phyloP scores from a whole-genome alignment of 2,888 invertebrate genomes.

The Tromatobia lineatoria region DNA sequence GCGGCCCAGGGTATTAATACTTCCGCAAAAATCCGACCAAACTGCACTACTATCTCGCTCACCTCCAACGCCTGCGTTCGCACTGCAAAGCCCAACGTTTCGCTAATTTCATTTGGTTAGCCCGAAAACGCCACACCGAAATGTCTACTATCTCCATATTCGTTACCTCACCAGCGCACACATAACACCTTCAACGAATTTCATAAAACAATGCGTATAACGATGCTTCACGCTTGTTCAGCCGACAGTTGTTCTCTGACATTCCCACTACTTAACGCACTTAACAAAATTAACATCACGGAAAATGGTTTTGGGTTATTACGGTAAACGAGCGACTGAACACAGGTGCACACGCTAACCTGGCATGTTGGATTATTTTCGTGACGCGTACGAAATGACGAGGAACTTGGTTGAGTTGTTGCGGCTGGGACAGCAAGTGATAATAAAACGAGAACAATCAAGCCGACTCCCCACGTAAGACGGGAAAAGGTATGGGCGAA shows the following conservation, averaged over 20 bases:
- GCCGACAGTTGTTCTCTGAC: slow-evolving; percentile 10
- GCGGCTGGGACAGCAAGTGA: slow-evolving; percentile 75
- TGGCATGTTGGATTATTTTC: slow-evolving; percentile 27
- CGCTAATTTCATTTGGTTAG: slow-evolving; percentile 79
- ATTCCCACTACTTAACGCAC: slow-evolving; percentile 48
- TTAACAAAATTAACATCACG: slow-evolving; percentile 60
- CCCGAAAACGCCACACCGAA: slow-evolving; percentile 63
- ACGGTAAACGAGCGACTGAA: slow-evolving; percentile 32
- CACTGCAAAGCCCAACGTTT: slow-evolving; percentile 72
- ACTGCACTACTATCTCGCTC: slow-evolving; percentile 73
- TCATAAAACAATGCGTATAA: slow-evolving; percentile 25
- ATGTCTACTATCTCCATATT: slow-evolving; percentile 48
- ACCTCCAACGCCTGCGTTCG: slow-evolving; percentile 65
- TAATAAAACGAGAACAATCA: slow-evolving; percentile 83
- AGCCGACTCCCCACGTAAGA: slow-evolving; percentile 72
- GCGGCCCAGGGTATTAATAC: slow-evolving; percentile 79
- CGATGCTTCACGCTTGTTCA: slow-evolving; percentile 47
- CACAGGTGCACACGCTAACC: slow-evolving; percentile 8
- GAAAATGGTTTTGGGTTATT: slow-evolving; percentile 54
- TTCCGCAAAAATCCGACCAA: slow-evolving; percentile 78
- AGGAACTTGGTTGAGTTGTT: slow-evolving; percentile 34
- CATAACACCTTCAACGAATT: slow-evolving; percentile 28
- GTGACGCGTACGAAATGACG: slow-evolving; percentile 34
- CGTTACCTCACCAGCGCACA: slow-evolving; percentile 1
- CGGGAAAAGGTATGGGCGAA: slow-evolving; percentile 57